phyloP scores from a whole-genome alignment of 2,797 vertebrate species.

The Oophaga sylvatica region DNA sequence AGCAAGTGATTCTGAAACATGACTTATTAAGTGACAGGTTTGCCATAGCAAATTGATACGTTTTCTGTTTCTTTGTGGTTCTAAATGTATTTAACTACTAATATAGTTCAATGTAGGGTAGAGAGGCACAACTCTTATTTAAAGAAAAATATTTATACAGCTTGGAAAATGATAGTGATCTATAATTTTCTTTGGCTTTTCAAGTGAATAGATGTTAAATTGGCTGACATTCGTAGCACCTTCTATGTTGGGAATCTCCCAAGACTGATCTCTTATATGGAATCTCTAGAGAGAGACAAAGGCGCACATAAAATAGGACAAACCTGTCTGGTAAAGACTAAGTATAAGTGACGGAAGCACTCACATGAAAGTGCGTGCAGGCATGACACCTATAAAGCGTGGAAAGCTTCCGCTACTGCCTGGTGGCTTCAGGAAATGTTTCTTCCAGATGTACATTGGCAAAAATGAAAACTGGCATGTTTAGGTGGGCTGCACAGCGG shows the following conservation, averaged over 20 bases:
- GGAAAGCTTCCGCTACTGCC: too few species aligned
- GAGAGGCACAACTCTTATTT: background rate
- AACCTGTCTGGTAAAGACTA: too few species aligned
- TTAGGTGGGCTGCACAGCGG: too few species aligned
- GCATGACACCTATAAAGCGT: too few species aligned
- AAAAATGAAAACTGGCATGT: too few species aligned
- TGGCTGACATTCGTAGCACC: background rate
- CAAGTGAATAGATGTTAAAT: background rate
- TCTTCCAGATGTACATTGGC: too few species aligned
- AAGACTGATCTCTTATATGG: background rate
- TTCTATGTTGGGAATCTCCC: background rate
- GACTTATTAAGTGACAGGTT: constrained; percentile 24
- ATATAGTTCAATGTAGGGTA: background rate
- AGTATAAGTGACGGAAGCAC: too few species aligned
- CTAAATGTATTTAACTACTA: background rate
- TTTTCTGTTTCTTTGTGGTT: background rate
- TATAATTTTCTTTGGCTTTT: background rate
- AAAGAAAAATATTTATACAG: background rate
- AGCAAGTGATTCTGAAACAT: constrained; percentile 24
- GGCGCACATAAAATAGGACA: too few species aligned
- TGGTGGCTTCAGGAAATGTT: too few species aligned
- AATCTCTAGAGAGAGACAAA: background rate
- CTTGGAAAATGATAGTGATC: background rate
- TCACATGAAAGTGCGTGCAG: too few species aligned
- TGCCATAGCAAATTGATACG: constrained; percentile 14